These are phyloP conservation scores for Odontocerum albicorne DNA, from an alignment of 2,888 invertebrate species.

Conservation along the genomic window DNA sequence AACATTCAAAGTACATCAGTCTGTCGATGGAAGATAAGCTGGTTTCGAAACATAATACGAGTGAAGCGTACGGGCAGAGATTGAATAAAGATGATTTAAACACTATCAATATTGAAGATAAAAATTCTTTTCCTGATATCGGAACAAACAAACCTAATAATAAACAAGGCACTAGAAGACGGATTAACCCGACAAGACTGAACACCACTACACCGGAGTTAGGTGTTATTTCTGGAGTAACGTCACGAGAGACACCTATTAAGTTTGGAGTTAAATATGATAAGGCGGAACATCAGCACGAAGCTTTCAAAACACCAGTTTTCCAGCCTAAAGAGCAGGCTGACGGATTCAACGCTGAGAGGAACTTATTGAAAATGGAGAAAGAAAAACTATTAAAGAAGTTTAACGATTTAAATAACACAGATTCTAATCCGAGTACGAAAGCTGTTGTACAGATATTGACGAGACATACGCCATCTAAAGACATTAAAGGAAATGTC, in stretches of 20 bases:
- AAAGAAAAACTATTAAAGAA: constrained; percentile 53
- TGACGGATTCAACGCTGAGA: constrained; percentile 48
- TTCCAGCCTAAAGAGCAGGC: constrained; percentile 45
- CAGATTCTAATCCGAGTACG: constrained; percentile 3
- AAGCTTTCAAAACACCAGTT: constrained; percentile 47
- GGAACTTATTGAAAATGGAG: constrained; percentile 52
- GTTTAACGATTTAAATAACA: constrained; percentile 49
- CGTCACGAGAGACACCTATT: constrained; percentile 31
- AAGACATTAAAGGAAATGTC: not conserved
- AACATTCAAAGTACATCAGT: constrained; percentile 40
- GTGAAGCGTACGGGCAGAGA: constrained; percentile 4
- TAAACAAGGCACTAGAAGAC: constrained; percentile 45
- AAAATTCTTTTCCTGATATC: constrained; percentile 52
- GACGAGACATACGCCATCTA: constrained; percentile 5
- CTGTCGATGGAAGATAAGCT: constrained; percentile 25
- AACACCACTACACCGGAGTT: constrained; percentile 40
- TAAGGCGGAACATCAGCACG: constrained; percentile 44
- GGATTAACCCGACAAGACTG: constrained; percentile 58
- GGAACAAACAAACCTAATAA: constrained; percentile 47
- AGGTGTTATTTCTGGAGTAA: not conserved
- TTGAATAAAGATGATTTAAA: constrained; percentile 15
- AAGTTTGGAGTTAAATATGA: constrained; percentile 38
- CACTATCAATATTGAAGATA: constrained; percentile 44
- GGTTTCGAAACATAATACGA: constrained; percentile 39
- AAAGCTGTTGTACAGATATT: not conserved